These are phyloP conservation scores for Tonatia bakeri DNA, from an alignment of 2,113 vertebrate species.

Conservation along the genomic window DNA sequence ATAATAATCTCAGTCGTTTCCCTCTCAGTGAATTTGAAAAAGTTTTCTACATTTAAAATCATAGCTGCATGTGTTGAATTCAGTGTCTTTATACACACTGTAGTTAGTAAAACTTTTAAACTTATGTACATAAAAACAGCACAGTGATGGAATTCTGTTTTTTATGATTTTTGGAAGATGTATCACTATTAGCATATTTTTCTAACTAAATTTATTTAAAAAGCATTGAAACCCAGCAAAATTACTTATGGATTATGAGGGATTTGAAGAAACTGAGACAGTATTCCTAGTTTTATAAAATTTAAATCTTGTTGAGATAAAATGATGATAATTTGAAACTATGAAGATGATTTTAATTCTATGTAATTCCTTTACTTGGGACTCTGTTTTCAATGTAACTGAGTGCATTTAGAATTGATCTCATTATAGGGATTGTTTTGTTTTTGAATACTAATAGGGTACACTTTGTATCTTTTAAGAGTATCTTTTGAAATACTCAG, in stretches of 20 bases:
- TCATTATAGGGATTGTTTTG: background rate
- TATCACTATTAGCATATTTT: background rate
- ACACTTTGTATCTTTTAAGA: background rate
- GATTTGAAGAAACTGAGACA: slow-evolving; percentile 11
- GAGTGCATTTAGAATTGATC: background rate
- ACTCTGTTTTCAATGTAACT: background rate
- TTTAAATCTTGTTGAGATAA: slow-evolving; percentile 10
- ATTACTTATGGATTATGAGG: background rate
- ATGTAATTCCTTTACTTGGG: background rate
- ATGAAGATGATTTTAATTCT: background rate
- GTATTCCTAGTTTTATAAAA: slow-evolving; percentile 14
- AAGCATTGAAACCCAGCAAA: background rate
- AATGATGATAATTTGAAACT: background rate
- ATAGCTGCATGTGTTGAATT: background rate
- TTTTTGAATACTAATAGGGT: background rate
- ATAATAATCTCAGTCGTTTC: background rate
- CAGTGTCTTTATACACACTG: background rate
- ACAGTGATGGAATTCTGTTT: background rate
- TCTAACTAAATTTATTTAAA: background rate
- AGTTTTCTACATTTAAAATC: background rate
- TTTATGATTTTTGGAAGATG: background rate
- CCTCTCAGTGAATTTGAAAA: background rate
- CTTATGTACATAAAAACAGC: background rate
- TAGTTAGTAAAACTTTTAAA: slow-evolving; percentile 24
- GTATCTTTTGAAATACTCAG: background rate